Evolutionary conservation across 2,113 vertebrate species (phyloP), one percentile per base, ranked within the genome.

Genomic region (Xiphophorus hellerii): DNA sequence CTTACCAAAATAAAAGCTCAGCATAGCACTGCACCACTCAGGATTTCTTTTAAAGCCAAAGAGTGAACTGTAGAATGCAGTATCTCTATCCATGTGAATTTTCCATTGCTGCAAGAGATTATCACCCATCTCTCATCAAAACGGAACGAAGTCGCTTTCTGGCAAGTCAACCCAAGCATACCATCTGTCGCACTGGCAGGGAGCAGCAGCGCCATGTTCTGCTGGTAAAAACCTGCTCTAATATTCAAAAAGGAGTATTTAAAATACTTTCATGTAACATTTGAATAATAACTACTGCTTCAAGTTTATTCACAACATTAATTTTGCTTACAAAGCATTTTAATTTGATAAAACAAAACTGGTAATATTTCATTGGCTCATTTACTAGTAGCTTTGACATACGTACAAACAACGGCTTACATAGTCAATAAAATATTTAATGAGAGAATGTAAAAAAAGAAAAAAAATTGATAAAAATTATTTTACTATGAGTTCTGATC

Each of bases 111-210:
- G 78, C 62, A 58, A 81, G 51, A 69, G 83, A 82, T 92, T 89
- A 90, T 81, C 73, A 65, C 58, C 68, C 68, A 85, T 76, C 74
- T 28, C 70, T 79, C 77, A 87, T 81, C 73, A 62, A 78, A 88
- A 87, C 33, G 31, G 87, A 87, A 75, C 63, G 72, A 81, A 33
- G 51, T 71, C 77, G 80, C 69, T 69, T 78, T 73, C 71, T 85
- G 83, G 86, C 83, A 77, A 86, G 76, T 77, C 54, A 72, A 63
- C 73, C 79, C 29, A 13, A 63, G 42, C 86, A 6, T 1, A 27
- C 90, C 90, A 91, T 89, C 91, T 92, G 88, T 73, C 77, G 71
- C 27, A 0, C 82, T 86, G 89, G 90, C 91, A 87, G 73, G 70
- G 42, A 80, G 42, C 84, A 66, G 67, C 71, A 13, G 68, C n/a